Evolutionary conservation across 92 coral and sea anemone species (phyloP).

Genomic region (Diadumene lineata): DNA sequence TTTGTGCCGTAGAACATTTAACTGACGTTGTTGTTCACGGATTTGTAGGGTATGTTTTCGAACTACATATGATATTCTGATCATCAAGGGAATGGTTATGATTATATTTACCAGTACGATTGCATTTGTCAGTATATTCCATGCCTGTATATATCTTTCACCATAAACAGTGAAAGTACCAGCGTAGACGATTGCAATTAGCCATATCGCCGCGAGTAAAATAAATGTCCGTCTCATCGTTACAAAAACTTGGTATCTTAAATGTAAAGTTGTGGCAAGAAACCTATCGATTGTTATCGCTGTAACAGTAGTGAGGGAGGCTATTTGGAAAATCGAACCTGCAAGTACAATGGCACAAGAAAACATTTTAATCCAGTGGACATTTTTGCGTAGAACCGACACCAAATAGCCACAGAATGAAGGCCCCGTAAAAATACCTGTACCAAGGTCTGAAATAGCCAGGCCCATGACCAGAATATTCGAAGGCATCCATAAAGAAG

Average conservation of each 20-base stretch:
- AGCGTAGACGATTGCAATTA: not conserved
- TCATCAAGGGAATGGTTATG: not conserved
- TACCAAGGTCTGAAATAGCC: constrained; percentile 1
- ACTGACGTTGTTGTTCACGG: constrained; percentile 12
- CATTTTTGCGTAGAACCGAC: not conserved
- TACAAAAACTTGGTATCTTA: constrained; percentile 11
- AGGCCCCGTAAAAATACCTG: not conserved
- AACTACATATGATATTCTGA: not conserved
- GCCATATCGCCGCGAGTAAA: not conserved
- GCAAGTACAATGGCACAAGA: not conserved
- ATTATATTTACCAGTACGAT: not conserved
- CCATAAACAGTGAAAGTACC: not conserved
- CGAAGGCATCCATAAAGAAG: not conserved
- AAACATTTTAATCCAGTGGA: not conserved
- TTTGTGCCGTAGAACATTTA: constrained; percentile 7
- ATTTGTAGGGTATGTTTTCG: constrained; percentile 3
- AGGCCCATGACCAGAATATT: not conserved
- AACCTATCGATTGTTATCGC: constrained; percentile 15
- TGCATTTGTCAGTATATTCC: no score
- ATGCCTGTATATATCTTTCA: not conserved
- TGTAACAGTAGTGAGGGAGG: constrained; percentile 8
- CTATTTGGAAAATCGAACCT: not conserved
- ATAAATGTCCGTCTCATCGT: not conserved
- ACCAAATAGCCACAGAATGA: not conserved
- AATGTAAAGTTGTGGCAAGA: constrained; percentile 12